Evolutionary conservation across 2,888 invertebrate genomes (phyloP).

Genomic region (Macrophya alboannulata): DNA sequence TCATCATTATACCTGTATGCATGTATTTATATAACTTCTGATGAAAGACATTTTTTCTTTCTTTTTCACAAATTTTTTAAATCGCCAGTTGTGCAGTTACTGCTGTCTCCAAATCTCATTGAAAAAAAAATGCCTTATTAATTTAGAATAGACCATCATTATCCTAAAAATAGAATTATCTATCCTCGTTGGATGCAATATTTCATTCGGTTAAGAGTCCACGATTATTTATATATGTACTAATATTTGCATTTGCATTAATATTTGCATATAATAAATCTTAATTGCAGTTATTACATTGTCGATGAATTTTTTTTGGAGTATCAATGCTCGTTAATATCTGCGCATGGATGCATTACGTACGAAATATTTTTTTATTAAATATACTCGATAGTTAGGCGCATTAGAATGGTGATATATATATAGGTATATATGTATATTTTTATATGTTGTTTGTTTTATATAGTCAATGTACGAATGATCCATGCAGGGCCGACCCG

Average conservation of each 20-base stretch:
- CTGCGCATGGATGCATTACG: constrained; percentile 14
- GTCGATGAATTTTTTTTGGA: not conserved
- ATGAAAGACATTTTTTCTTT: not conserved
- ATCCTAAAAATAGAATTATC: not conserved
- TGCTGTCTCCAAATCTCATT: not conserved
- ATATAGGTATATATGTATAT: not conserved
- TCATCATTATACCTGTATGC: not conserved
- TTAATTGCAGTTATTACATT: not conserved
- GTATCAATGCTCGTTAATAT: constrained; percentile 4
- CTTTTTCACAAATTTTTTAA: not conserved
- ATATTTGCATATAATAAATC: not conserved
- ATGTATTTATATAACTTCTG: not conserved
- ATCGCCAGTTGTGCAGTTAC: not conserved
- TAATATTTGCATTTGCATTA: too few relatives aligned
- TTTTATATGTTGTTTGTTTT: not conserved
- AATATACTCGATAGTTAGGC: constrained; percentile 20
- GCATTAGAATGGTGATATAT: constrained; percentile 51
- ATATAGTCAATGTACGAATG: constrained; percentile 59
- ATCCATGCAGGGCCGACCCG: constrained; percentile 79
- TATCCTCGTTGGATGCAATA: not conserved
- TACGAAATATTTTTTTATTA: not conserved
- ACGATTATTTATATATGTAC: not conserved
- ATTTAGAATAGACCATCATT: not conserved
- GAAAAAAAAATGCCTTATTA: not conserved
- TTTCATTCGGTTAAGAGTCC: not conserved